A percentile compares a stretch with the other conserved stretches of the same genome.
Evolutionary conservation across 37 sponge, comb jelly and placozoan genomes (phyloP).

Genomic region (Eunapius fragilis): DNA sequence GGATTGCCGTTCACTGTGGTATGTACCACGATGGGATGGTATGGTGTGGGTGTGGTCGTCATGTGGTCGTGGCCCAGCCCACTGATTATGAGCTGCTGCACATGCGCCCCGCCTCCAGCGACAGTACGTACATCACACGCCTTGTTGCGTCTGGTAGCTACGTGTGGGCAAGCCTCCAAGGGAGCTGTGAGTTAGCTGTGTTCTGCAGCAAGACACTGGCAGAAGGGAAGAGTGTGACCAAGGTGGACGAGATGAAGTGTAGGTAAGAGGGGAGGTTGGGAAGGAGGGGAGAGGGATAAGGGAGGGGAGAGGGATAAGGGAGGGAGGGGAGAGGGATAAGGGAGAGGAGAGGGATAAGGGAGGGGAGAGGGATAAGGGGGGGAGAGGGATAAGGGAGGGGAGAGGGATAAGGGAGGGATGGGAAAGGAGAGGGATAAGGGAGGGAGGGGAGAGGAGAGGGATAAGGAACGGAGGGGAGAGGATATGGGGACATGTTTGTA

Average conservation of each 20-base stretch:
- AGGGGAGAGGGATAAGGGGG: too few species aligned
- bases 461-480: too few species aligned
- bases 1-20: slow-evolving; percentile 31
- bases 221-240: not conserved
- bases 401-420: not conserved
- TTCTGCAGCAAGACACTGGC: not conserved
- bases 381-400: not conserved
- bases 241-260: not conserved
- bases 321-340: not conserved
- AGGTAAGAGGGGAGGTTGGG: not conserved
- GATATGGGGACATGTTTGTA: too few species aligned
- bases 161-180: slow-evolving; percentile 41
- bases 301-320: not conserved
- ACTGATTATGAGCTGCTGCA: slow-evolving; percentile 25
- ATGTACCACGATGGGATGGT: slow-evolving; percentile 23
- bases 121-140: not conserved
- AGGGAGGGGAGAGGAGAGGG: too few species aligned
- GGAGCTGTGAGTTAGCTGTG: slow-evolving; percentile 17
- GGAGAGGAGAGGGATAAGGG: too few species aligned
- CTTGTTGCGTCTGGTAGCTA: slow-evolving; percentile 8
- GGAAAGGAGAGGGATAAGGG: too few species aligned
- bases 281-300: not conserved
- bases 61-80: slow-evolving; percentile 41
- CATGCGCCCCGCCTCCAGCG: slow-evolving; percentile 10
- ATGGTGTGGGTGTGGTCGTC: slow-evolving; percentile 71